phyloP scores from a whole-genome alignment of 2,113 vertebrate species.

The Taxidea taxus region DNA sequence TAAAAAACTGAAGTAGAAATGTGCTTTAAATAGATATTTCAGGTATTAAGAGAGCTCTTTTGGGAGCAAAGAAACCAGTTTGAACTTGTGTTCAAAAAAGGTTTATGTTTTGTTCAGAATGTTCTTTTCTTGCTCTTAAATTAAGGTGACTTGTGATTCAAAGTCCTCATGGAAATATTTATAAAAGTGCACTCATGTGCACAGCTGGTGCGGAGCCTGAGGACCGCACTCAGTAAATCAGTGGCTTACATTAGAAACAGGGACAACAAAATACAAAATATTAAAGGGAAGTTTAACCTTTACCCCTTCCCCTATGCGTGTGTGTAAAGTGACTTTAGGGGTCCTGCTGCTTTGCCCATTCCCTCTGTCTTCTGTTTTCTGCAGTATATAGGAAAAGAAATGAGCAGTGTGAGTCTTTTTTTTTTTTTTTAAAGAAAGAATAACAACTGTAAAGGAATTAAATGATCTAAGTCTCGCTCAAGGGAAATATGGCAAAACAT shows the following conservation, averaged over 20 bases:
- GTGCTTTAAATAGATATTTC: not conserved
- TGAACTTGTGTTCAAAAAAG: not conserved
- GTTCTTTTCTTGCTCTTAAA: constrained; percentile 13
- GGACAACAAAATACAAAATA: not conserved
- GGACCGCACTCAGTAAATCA: not conserved
- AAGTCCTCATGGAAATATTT: not conserved
- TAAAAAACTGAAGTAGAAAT: not conserved
- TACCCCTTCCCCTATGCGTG: not conserved
- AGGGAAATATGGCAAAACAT: not conserved
- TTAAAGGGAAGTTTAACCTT: not conserved
- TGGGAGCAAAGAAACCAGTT: not conserved
- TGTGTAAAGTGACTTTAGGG: not conserved
- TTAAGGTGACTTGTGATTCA: not conserved
- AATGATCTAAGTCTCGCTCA: not conserved
- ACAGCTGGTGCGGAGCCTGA: not conserved
- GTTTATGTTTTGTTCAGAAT: not conserved
- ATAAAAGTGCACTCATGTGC: not conserved
- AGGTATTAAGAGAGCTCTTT: not conserved
- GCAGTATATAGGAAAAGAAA: not conserved
- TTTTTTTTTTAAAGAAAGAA: not conserved
- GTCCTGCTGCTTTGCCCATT: not conserved
- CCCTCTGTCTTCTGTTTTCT: not conserved
- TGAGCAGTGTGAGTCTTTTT: not conserved
- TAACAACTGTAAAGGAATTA: not conserved
- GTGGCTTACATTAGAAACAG: not conserved